Evolutionary conservation across 1,140 invertebrate genomes (phyloP).

Genomic region (Capitella teleta): DNA sequence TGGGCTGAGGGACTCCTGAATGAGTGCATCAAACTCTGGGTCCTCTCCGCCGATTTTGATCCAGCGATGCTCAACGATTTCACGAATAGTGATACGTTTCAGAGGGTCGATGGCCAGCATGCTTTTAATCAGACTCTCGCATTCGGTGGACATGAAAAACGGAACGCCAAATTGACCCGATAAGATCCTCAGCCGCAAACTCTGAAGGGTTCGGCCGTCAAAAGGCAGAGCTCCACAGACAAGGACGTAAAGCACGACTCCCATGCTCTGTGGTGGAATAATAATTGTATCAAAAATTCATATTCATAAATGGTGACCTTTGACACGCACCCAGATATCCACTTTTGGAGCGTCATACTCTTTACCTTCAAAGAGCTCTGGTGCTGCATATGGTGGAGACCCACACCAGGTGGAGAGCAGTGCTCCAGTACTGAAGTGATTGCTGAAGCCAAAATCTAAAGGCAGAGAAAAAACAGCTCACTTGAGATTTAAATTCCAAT

Average conservation of each 20-base stretch:
- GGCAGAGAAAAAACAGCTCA: not conserved
- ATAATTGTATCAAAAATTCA: not conserved
- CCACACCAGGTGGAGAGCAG: constrained; percentile 57
- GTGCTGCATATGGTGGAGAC: constrained; percentile 77
- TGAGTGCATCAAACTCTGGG: constrained; percentile 3
- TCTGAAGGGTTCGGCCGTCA: constrained; percentile 74
- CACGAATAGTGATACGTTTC: constrained; percentile 63
- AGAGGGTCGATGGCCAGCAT: constrained; percentile 81
- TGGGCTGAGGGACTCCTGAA: constrained; percentile 6
- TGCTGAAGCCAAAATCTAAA: constrained; percentile 99
- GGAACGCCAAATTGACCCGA: constrained; percentile 81
- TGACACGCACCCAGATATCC: constrained; percentile 58
- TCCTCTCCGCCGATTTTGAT: constrained; percentile 49
- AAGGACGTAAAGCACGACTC: constrained; percentile 84
- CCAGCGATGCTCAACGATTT: constrained; percentile 76
- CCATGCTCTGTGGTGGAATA: constrained; percentile 58
- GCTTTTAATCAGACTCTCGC: constrained; percentile 80
- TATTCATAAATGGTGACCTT: not conserved
- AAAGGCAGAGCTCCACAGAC: constrained; percentile 79
- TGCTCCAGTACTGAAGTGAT: constrained; percentile 56
- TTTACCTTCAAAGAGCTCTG: constrained; percentile 67
- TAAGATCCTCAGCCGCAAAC: constrained; percentile 66
- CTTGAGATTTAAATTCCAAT: no score
- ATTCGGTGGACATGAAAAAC: constrained; percentile 90
- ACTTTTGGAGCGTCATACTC: constrained; percentile 61